Base-by-base conservation (phyloP, 2,888 invertebrate genomes). In the Phanerotoma sp. region DNA sequence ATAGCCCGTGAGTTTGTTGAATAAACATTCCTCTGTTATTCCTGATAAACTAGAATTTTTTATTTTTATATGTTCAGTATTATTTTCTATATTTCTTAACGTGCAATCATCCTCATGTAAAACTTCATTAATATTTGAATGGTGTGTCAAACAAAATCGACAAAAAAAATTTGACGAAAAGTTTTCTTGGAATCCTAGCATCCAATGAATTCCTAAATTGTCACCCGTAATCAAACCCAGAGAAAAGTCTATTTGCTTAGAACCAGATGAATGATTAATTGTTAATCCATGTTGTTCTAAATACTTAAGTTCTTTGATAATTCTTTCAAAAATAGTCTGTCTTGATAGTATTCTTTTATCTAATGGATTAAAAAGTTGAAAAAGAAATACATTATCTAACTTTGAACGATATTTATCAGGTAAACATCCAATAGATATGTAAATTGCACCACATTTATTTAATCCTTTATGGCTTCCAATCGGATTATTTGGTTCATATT, bases 401-500 rank as follows among this genome's bases (percentile, higher is more conserved):
- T 57, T 57, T 3, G 55, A 57, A 40, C 48, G 42, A 30, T 49
- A 61, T 33, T 44, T 35, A 16, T 49, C 54, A 13, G 62, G 61
- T 42, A 63, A 38, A 22, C 51, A 51, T 11, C 54, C 57, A 30
- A 60, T 21, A 6, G 44, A 46, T 10, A 59, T 38, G 28, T 61
- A 61, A 4, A 62, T 41, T 5, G 57, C 61, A 22, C 56, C 58
- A 28, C 61, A 55, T 48, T 62, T 61, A 11, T 49, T 42, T 9
- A 64, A 51, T 11, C 59, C 58, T 37, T 45, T 32, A 32, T 63
- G 59, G 37, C 54, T 54, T 1, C 60, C 62, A 10, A 62, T 46
- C 5, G 59, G 54, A 35, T 62, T 63, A 35, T 61, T 58, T n/a
- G 57, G 55, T 35, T 59, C 59, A 37, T 54, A 62, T 30, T 60